phyloP scores from a whole-genome alignment of 1,140 invertebrate species.

The Physella acuta region DNA sequence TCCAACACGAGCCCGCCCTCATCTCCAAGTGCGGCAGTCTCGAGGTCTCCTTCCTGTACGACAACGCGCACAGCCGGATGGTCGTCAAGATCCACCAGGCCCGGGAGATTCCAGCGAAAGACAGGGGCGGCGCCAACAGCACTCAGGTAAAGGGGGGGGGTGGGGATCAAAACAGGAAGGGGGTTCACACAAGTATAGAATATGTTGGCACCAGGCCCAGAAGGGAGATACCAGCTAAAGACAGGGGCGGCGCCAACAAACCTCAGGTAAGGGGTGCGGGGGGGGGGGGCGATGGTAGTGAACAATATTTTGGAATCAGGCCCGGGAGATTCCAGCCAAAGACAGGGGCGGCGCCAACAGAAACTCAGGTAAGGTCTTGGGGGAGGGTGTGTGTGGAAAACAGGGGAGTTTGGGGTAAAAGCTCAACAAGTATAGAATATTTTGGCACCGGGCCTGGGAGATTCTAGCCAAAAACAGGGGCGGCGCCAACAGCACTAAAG shows the following conservation, averaged over 20 bases:
- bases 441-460: conserved; percentile 81
- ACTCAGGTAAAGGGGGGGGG: conserved; percentile 64
- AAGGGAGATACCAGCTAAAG: conserved; percentile 74
- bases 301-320: too few relatives aligned
- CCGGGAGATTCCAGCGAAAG: conserved; percentile 73
- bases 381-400: conserved; percentile 57
- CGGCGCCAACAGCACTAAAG: conserved; percentile 77
- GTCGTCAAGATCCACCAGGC: conserved; percentile 86
- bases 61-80: conserved; percentile 85
- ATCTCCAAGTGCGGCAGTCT: conserved; percentile 72
- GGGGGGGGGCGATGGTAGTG: too few relatives aligned
- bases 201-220: too few relatives aligned
- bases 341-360: conserved; percentile 75
- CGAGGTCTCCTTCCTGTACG: conserved; percentile 85
- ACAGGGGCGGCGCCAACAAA: conserved; percentile 75
- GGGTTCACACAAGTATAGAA: too few relatives aligned
- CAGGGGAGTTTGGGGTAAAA: too few relatives aligned
- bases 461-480: conserved; percentile 74
- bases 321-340: conserved; percentile 75
- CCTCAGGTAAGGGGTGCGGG: conserved; percentile 68
- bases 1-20: conserved; percentile 56
- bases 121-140: conserved; percentile 75
- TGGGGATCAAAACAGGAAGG: too few relatives aligned
- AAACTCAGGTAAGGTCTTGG: too few relatives aligned
- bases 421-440: too few relatives aligned